phyloP scores from a whole-genome alignment of 2,113 vertebrate species.

The Leucoraja erinaceus region DNA sequence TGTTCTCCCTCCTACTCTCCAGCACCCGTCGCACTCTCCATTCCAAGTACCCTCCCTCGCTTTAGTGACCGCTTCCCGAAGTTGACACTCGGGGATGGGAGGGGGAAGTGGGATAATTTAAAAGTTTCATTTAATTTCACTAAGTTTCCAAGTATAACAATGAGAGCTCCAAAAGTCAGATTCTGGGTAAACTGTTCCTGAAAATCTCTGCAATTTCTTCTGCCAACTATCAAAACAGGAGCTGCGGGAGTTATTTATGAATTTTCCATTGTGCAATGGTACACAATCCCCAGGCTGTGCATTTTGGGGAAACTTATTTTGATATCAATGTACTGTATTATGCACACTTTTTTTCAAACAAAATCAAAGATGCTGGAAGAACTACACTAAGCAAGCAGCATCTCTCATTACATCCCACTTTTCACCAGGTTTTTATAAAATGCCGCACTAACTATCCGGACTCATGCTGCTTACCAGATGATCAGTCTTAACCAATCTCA shows the following conservation, averaged over 20 bases:
- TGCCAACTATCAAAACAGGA: neutral
- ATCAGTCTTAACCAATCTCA: too few species aligned
- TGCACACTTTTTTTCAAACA: neutral
- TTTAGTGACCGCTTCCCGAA: neutral
- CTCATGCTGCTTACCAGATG: too few species aligned
- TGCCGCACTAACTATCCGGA: too few species aligned
- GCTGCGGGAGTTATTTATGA: neutral
- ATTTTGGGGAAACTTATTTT: neutral
- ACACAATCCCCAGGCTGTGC: neutral
- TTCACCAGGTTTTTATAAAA: too few species aligned
- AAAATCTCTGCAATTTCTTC: neutral
- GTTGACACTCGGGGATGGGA: neutral
- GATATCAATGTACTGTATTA: neutral
- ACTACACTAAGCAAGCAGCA: too few species aligned
- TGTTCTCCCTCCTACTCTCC: neutral
- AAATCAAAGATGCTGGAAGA: too few species aligned
- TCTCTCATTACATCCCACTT: too few species aligned
- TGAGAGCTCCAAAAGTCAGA: neutral
- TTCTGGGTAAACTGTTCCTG: neutral
- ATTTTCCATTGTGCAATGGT: neutral
- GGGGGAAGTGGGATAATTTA: too few species aligned
- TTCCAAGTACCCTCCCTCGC: neutral
- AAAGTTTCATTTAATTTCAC: too few species aligned
- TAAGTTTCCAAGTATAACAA: neutral
- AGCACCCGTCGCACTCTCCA: neutral